phyloP scores from a whole-genome alignment of 92 coral and sea anemone genomes.

The Actinernus sp. region DNA sequence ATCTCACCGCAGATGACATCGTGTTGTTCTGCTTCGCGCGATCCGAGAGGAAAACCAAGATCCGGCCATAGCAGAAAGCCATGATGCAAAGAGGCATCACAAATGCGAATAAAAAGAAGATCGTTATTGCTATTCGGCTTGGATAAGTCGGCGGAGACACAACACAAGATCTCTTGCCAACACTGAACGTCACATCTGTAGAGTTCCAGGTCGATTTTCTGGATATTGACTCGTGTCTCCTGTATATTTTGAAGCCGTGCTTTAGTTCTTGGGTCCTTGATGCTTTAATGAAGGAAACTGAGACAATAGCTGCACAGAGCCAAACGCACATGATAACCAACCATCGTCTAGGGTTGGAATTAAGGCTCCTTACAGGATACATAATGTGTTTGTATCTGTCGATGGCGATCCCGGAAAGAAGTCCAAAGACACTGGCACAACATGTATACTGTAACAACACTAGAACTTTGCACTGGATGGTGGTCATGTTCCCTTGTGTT shows the following conservation, averaged over 20 bases:
- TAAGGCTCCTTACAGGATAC: neutral
- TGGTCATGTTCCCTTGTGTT: neutral
- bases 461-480: neutral
- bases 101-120: neutral
- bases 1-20: neutral
- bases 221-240: neutral
- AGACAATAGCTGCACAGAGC: neutral
- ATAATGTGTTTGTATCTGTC: neutral
- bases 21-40: neutral
- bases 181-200: neutral
- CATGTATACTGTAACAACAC: neutral
- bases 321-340: neutral
- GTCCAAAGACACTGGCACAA: neutral
- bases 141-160: neutral
- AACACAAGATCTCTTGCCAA: neutral
- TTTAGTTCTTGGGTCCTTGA: neutral
- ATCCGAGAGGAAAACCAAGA: neutral
- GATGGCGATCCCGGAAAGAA: neutral
- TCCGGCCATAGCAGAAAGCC: neutral
- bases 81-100: neutral
- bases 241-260: neutral
- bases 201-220: neutral
- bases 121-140: neutral
- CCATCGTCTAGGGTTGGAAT: neutral
- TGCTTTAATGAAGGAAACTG: neutral